Evolutionary conservation across 1,140 invertebrate genomes (phyloP).

Genomic region (Anoplolepis gracilipes): DNA sequence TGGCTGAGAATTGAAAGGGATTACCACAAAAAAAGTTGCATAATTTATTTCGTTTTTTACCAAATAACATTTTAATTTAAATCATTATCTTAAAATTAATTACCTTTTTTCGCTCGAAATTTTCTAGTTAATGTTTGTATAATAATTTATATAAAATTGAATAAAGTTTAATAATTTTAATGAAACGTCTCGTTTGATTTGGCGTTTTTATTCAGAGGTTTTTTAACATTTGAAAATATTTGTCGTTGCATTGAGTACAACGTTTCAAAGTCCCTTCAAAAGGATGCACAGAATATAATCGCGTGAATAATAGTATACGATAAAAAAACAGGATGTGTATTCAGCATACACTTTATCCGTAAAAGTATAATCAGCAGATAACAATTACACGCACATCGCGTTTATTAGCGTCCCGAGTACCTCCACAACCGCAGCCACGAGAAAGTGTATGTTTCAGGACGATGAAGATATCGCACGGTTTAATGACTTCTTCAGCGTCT

Average conservation of each 20-base stretch:
- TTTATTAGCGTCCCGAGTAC: conserved; percentile 15
- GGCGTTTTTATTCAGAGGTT: not conserved
- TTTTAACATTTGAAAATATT: not conserved
- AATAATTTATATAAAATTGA: too few species aligned
- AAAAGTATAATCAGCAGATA: conserved; percentile 18
- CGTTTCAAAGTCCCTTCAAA: not conserved
- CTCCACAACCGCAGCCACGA: conserved; percentile 21
- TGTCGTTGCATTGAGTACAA: not conserved
- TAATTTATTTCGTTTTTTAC: not conserved
- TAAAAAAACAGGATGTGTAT: conserved; percentile 11
- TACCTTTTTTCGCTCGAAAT: not conserved
- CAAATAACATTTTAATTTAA: not conserved
- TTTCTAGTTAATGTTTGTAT: not conserved
- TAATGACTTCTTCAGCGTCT: conserved; percentile 45
- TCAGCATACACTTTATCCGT: conserved; percentile 12
- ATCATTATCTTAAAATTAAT: not conserved
- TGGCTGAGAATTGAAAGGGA: not conserved
- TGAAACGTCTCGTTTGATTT: not conserved
- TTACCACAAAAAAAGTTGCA: not conserved
- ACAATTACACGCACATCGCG: conserved; percentile 47
- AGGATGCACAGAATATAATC: not conserved
- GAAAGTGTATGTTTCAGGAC: conserved; percentile 40
- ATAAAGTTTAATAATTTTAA: not conserved
- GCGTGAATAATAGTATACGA: conserved; percentile 36
- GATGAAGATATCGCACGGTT: conserved; percentile 51